Evolutionary conservation across 2,113 vertebrate species (phyloP), one percentile per base, ranked within the genome.

Genomic region (Amia ocellicauda): DNA sequence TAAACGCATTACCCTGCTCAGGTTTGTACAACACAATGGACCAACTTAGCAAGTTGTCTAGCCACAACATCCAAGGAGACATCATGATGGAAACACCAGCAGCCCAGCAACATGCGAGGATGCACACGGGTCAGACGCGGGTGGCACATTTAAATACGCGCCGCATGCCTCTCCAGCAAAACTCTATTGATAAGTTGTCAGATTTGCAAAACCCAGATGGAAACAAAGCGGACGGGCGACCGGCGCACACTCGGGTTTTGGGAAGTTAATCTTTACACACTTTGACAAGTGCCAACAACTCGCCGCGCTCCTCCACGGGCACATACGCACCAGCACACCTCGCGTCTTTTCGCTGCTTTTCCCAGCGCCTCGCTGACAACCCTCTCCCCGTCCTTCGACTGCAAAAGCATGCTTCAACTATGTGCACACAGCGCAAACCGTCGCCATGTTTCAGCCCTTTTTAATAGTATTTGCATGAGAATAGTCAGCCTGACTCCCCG

Each of bases 371-470:
- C 31, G 4, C 31, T 5, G 4, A 36, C 31, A 36, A 36, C 31
- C 31, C 31, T 36, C 10, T 10, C 10, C 31, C 31, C 31, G 4
- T 36, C 31, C 10, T 10, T 36, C 31, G 5, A 7, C 31, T 36
- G 5, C 31, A 36, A 42, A 40, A 16, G 1, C 50, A 52, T 36
- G 2, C 5, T 36, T 36, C 11, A 7, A 7, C 19, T 52, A 43
- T 19, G 36, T 56, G 40, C 52, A 64, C 14, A 16, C 51, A 64
- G 50, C 36, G 31, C 11, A 29, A 57, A n/a, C n/a, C n/a, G 64
- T 67, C 64, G 64, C 64, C 64, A 67, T 67, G 56, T 67, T 67
- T 60, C 56, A 11, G 31, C 11, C 11, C 5, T 36, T 36, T 36
- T 36, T 36, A n/a, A n/a, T n/a, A n/a, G n/a, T n/a, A n/a, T n/a